Percentiles rank a stretch among this genome's conserved stretches.
Conservation (phyloP, 1,140 invertebrate genomes). For the Bombus waltoni region DNA sequence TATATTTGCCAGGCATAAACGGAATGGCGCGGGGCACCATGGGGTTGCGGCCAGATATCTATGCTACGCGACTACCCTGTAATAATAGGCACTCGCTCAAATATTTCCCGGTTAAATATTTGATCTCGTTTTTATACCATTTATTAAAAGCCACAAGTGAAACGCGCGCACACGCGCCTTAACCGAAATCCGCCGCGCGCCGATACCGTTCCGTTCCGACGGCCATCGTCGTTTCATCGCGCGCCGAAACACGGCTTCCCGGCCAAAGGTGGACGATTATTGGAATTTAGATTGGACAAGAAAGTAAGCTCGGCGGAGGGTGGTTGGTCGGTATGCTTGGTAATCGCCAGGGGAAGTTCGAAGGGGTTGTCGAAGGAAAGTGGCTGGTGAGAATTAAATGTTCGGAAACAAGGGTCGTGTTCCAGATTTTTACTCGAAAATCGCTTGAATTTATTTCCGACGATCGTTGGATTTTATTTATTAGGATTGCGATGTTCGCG, state of each 20-base stretch:
- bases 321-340: background rate
- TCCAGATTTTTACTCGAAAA: background rate
- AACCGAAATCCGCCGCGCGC: constrained; percentile 27
- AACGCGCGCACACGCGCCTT: constrained; percentile 51
- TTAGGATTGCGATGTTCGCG: accelerated
- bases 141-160: constrained; percentile 76
- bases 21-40: constrained; percentile 68
- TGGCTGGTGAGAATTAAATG: background rate
- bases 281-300: constrained; percentile 28
- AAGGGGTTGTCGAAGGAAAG: background rate
- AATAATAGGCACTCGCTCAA: constrained; percentile 76
- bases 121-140: constrained; percentile 77
- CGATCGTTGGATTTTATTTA: background rate
- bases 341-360: background rate
- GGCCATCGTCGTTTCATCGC: background rate
- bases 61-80: constrained; percentile 70
- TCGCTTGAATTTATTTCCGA: background rate
- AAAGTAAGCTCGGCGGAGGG: too few species aligned
- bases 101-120: constrained; percentile 79
- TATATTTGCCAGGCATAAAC: constrained; percentile 76
- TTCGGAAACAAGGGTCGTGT: background rate
- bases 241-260: background rate
- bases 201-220: constrained; percentile 12
- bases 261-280: background rate
- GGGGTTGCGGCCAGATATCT: constrained; percentile 68